Base-by-base conservation (phyloP, 2,797 vertebrate genomes). In the Alcedo quadribrachys region DNA sequence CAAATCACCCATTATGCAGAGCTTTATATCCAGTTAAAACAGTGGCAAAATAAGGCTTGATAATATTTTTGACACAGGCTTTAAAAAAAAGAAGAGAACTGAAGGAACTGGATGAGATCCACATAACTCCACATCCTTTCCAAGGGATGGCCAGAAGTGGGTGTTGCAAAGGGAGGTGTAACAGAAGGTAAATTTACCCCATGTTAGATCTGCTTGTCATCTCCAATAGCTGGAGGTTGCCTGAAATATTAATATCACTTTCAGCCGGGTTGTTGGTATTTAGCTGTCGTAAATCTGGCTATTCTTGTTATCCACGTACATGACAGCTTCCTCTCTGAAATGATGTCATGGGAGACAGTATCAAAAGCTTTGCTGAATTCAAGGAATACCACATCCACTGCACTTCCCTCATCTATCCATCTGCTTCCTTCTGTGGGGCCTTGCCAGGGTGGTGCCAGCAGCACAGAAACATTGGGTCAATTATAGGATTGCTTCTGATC, bases 251-350 rank as follows among this genome's bases (percentile, higher is more conserved):
- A 82, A 61, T 78, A 62, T 25, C 33, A 6, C 85, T 85, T 89
- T 75, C 76, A 48, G 73, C 62, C 40, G 46, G 70, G 27, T 35
- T 22, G 69, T 37, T 95, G 91, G 73, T 87, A 87, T 95, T 93
- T 88, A 84, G 91, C 80, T 67, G 77, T n/a, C 45, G n/a, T 54
- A 76, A 60, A 85, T 79, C 67, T 18, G 1, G 85, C 85, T 93
- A 79, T 91, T 95, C 85, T 91, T 28, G 63, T 88, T 94, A 84
- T 25, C 85, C 24, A 0, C 2, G 18, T 81, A 40, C 62, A 15
- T 30, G 60, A 53, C 43, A 16, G 71, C 65, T 95, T 92, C 95
- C 90, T 93, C 75, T 74, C 90, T 0, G 27, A 93, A 92, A 40
- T 40, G 37, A 40, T 40, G 37, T 14, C 37, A 40, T 40, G 37